phyloP scores from a whole-genome alignment of 2,113 vertebrate genomes.

The Zosterops hypoxanthus region DNA sequence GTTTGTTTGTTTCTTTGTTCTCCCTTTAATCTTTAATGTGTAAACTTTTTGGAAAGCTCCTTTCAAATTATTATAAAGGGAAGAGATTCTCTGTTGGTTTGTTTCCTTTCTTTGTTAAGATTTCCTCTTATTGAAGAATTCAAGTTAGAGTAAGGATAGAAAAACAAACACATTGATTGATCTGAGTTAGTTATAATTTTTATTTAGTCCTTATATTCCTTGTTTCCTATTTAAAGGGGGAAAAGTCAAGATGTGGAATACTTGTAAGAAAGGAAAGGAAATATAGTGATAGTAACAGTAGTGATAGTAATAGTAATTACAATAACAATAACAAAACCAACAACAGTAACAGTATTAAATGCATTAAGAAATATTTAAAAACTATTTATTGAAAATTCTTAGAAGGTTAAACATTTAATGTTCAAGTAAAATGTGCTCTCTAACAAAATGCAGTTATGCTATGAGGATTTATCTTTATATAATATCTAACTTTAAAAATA shows the following conservation, averaged over 20 bases:
- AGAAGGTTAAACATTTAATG: background rate
- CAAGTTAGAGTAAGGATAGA: background rate
- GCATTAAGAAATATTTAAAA: background rate
- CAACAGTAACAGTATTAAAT: background rate
- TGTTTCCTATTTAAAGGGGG: background rate
- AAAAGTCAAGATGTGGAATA: background rate
- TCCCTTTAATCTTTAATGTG: background rate
- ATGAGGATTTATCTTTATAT: background rate
- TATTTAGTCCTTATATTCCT: background rate
- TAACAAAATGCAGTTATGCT: background rate
- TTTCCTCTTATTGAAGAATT: background rate
- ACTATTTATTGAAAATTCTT: background rate
- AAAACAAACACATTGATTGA: background rate
- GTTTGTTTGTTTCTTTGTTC: background rate
- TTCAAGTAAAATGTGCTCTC: background rate
- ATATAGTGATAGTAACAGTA: background rate
- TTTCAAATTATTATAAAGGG: background rate
- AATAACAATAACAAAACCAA: background rate
- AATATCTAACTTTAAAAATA: background rate
- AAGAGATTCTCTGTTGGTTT: background rate
- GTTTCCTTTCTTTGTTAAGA: background rate
- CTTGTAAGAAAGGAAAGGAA: background rate
- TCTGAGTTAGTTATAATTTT: background rate
- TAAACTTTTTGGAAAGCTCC: background rate
- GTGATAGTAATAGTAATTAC: background rate